Evolutionary conservation across 2,888 invertebrate species (phyloP).

Genomic region (Ypsolopha sequella): DNA sequence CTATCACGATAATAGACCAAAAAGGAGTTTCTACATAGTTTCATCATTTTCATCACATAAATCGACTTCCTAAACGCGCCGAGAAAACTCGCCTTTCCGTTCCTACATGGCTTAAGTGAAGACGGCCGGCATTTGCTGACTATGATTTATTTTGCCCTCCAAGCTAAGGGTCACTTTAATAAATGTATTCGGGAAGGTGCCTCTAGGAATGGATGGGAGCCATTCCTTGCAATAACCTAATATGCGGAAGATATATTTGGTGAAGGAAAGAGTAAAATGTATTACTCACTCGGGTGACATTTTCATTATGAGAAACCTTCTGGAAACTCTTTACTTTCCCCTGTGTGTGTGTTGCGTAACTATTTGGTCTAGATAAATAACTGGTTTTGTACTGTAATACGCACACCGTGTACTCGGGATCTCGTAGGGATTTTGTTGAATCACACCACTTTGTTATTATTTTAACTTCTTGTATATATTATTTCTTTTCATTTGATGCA

Average conservation of each 20-base stretch:
- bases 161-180: conserved; percentile 66
- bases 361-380: too few species aligned
- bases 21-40: background rate
- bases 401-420: too few species aligned
- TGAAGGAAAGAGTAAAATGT: background rate
- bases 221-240: conserved; percentile 23
- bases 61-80: conserved; percentile 22
- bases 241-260: conserved; percentile 28
- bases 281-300: background rate
- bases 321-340: too few species aligned
- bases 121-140: conserved; percentile 53
- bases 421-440: too few species aligned
- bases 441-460: too few species aligned
- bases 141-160: conserved; percentile 64
- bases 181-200: conserved; percentile 63
- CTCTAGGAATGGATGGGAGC: conserved; percentile 48
- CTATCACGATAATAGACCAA: too few species aligned
- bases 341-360: too few species aligned
- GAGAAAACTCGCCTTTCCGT: conserved; percentile 23
- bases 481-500: too few species aligned
- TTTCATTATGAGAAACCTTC: background rate
- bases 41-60: conserved; percentile 10
- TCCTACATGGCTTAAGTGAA: conserved; percentile 48
- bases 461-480: too few species aligned
- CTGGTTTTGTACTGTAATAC: too few species aligned